A percentile compares a stretch with the other conserved stretches of the same genome.
Conservation (phyloP, 2,797 vertebrate genomes). For the Cynopterus sphinx region DNA sequence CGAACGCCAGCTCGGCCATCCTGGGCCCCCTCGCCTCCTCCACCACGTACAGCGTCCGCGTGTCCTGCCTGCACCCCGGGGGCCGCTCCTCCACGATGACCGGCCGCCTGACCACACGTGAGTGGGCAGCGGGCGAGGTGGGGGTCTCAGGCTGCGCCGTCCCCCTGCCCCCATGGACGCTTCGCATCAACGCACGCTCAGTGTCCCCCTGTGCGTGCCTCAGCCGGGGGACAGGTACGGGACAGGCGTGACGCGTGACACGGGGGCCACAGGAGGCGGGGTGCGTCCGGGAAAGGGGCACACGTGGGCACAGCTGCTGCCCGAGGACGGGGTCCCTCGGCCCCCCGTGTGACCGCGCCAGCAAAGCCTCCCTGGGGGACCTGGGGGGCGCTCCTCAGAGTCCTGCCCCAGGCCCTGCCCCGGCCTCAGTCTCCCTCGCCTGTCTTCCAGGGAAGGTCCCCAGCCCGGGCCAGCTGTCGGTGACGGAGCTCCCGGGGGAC, state of each 20-base stretch:
- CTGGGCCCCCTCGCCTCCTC: conserved; percentile 92
- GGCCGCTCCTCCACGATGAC: conserved; percentile 89
- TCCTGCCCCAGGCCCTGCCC: fast-evolving
- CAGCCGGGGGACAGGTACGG: not conserved
- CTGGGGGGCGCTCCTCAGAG: not conserved
- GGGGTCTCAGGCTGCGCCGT: not conserved
- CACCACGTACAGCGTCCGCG: conserved; percentile 91
- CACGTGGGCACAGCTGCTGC: not conserved
- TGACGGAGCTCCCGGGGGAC: conserved; percentile 90
- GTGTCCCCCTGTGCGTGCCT: not conserved
- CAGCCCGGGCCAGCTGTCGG: conserved; percentile 88
- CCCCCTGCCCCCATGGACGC: not conserved
- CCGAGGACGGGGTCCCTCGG: not conserved
- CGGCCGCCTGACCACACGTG: conserved; percentile 92
- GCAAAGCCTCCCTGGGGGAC: fast-evolving
- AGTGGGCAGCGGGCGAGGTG: conserved; percentile 73
- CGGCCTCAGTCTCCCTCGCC: not conserved
- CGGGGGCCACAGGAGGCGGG: not conserved
- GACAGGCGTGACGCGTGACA: fast-evolving
- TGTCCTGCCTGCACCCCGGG: conserved; percentile 88
- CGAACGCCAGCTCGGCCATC: conserved; percentile 85
- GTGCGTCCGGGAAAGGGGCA: not conserved
- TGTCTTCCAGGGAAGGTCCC: conserved; percentile 90
- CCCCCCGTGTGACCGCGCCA: not conserved
- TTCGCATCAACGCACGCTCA: fast-evolving